phyloP scores from a whole-genome alignment of 2,113 vertebrate genomes.

The Morone saxatilis region DNA sequence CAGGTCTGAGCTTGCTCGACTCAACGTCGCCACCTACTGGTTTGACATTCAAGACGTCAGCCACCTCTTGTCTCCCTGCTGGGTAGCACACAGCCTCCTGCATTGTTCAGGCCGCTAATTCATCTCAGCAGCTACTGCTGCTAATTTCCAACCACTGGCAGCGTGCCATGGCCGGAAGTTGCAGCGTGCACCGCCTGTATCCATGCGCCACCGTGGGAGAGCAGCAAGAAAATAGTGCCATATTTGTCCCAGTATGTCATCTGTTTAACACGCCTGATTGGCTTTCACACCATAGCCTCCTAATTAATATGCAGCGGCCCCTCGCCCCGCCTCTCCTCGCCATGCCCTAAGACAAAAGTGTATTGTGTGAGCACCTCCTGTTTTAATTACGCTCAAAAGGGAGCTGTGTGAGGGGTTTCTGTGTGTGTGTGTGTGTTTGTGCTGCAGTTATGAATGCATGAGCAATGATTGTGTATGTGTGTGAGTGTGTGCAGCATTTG shows the following conservation, averaged over 20 bases:
- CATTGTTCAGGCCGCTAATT: constrained; percentile 75
- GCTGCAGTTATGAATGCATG: constrained; percentile 44
- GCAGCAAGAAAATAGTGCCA: constrained; percentile 78
- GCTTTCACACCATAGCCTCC: constrained; percentile 78
- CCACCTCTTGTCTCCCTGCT: constrained; percentile 53
- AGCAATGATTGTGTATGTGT: constrained; percentile 16
- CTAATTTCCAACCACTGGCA: constrained; percentile 78
- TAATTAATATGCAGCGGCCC: constrained; percentile 85
- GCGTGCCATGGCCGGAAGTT: constrained; percentile 71
- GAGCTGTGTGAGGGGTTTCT: constrained; percentile 51
- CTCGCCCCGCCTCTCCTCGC: constrained; percentile 64
- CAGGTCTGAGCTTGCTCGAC: constrained; percentile 47
- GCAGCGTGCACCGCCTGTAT: constrained; percentile 65
- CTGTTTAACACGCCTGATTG: constrained; percentile 82
- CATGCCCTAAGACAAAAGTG: constrained; percentile 85
- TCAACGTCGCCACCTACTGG: constrained; percentile 79
- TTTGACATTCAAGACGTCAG: neutral
- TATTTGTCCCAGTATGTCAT: constrained; percentile 81
- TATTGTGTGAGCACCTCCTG: constrained; percentile 84
- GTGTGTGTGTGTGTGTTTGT: constrained; percentile 37
- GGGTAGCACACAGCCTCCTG: constrained; percentile 65
- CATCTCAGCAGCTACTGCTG: constrained; percentile 73
- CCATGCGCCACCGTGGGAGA: constrained; percentile 81
- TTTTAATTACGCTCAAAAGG: constrained; percentile 84
- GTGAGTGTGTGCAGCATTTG: constrained; percentile 7